Conservation (phyloP, 2,888 invertebrate species). For the Miltochrista miniata region DNA sequence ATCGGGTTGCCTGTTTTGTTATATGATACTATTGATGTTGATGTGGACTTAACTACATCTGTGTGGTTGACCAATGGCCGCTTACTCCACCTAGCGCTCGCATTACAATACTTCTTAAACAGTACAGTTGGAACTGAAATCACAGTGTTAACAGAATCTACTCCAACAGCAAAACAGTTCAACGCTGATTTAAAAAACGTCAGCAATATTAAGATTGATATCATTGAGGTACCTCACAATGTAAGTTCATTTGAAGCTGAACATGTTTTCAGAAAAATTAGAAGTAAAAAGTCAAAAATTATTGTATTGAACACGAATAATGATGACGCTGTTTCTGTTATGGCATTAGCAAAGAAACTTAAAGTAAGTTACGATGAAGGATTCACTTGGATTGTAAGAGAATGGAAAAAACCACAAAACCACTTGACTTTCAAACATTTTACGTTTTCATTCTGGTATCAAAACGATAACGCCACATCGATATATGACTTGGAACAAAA, state of each 20-base stretch:
- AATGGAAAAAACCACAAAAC: constrained; percentile 3
- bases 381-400: constrained; percentile 8
- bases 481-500: neutral
- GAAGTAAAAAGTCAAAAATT: neutral
- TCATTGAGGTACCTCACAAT: neutral
- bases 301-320: constrained; percentile 8
- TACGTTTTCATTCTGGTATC: constrained; percentile 4
- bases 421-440: constrained; percentile 1
- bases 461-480: neutral
- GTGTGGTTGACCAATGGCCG: constrained; percentile 5
- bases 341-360: neutral
- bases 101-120: constrained; percentile 1
- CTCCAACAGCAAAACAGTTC: neutral
- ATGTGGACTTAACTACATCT: neutral
- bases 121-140: neutral
- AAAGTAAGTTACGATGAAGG: neutral
- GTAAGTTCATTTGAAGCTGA: neutral
- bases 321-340: constrained; percentile 5
- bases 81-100: neutral
- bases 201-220: neutral
- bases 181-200: constrained; percentile 1
- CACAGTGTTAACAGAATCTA: constrained; percentile 3
- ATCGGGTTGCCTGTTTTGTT: constrained; percentile 4
- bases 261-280: neutral
- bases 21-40: neutral